These are phyloP conservation scores for Ornithoptera priamus DNA, from an alignment of 2,888 invertebrate genomes.

Conservation along the genomic window DNA sequence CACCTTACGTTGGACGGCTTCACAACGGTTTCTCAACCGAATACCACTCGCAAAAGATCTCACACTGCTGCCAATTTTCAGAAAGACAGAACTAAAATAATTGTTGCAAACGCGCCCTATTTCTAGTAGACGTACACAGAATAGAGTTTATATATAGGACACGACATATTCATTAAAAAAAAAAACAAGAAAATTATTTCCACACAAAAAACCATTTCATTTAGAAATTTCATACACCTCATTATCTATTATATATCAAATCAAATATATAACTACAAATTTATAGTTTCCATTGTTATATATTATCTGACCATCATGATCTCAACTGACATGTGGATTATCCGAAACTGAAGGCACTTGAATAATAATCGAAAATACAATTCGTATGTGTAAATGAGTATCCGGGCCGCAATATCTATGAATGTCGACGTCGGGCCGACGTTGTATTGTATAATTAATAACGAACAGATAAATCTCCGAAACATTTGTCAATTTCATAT, in stretches of 20 bases:
- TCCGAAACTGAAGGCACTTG: too few relatives aligned
- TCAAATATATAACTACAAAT: too few relatives aligned
- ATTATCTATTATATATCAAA: too few relatives aligned
- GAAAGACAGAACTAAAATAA: conserved; percentile 80
- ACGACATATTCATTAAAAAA: conserved; percentile 40
- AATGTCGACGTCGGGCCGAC: not conserved
- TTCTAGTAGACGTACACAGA: conserved; percentile 70
- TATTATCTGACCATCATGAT: too few relatives aligned
- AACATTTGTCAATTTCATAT: conserved; percentile 21
- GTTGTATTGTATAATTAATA: conserved; percentile 8
- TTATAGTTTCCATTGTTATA: too few relatives aligned
- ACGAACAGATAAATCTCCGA: conserved; percentile 22
- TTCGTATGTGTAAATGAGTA: too few relatives aligned
- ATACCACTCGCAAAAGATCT: conserved; percentile 75
- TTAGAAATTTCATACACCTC: too few relatives aligned
- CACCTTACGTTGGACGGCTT: conserved; percentile 51
- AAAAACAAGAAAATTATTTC: not conserved
- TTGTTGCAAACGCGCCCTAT: conserved; percentile 78
- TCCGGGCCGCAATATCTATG: not conserved
- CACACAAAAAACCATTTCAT: too few relatives aligned
- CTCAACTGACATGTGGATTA: too few relatives aligned
- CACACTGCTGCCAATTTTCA: conserved; percentile 79
- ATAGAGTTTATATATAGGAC: conserved; percentile 40
- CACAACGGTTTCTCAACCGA: conserved; percentile 78
- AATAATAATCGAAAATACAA: too few relatives aligned